These are phyloP conservation scores for Amitus sp. DNA, from an alignment of 2,888 invertebrate species.

Conservation along the genomic window DNA sequence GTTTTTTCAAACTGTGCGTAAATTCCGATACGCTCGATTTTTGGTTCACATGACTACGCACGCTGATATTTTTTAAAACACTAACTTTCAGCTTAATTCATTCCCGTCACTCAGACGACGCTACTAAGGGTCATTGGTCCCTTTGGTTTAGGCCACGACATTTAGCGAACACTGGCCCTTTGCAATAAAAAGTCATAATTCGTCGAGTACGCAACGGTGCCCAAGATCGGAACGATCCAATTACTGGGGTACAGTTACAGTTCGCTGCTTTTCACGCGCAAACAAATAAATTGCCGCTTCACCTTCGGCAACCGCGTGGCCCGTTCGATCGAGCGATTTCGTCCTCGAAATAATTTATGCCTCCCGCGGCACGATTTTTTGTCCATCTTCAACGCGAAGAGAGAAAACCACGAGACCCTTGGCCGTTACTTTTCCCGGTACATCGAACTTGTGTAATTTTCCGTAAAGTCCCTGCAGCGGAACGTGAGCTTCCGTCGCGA, in stretches of 20 bases:
- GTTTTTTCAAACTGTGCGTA: too few relatives aligned
- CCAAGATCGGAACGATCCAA: not conserved
- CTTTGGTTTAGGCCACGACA: too few relatives aligned
- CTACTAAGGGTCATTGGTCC: too few relatives aligned
- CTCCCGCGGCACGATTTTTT: not conserved
- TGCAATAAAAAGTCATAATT: constrained; percentile 25
- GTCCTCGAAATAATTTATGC: constrained; percentile 28
- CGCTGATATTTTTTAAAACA: too few relatives aligned
- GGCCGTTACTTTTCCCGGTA: constrained; percentile 29
- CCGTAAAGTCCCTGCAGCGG: constrained; percentile 33
- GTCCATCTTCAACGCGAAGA: constrained; percentile 13
- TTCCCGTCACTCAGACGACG: too few relatives aligned
- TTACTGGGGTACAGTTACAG: not conserved
- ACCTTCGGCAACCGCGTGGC: constrained; percentile 1
- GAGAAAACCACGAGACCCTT: constrained; percentile 34
- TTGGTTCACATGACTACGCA: too few relatives aligned
- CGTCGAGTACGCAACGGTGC: constrained; percentile 24
- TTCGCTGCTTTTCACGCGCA: not conserved
- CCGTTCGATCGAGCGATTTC: constrained; percentile 34
- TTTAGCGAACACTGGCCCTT: too few relatives aligned
- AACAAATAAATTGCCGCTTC: not conserved
- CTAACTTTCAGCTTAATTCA: too few relatives aligned
- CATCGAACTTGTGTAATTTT: constrained; percentile 32
- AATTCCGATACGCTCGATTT: too few relatives aligned
- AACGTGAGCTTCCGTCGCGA: constrained; percentile 30